These are phyloP conservation scores for Eunapius fragilis DNA, from an alignment of 37 sponge, comb jelly and placozoan genomes.

Conservation along the genomic window DNA sequence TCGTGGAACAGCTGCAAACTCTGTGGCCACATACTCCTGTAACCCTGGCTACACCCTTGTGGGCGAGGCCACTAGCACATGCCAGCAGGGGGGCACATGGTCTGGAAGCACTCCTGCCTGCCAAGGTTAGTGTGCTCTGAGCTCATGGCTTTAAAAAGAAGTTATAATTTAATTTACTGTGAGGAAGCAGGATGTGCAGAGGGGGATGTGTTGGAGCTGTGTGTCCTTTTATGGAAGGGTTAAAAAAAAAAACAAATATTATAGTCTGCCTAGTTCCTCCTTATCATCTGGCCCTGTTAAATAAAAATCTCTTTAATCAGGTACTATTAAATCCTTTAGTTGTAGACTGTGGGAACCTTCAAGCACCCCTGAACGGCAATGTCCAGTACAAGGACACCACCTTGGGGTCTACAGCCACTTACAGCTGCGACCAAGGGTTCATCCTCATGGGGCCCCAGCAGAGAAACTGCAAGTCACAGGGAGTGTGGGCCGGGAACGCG, in stretches of 20 bases:
- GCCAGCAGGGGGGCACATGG: conserved; percentile 37
- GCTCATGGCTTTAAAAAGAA: not conserved
- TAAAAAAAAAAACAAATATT: too few relatives aligned
- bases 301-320: too few relatives aligned
- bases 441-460: not conserved
- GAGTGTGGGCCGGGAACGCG: conserved; percentile 29
- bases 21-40: conserved; percentile 38
- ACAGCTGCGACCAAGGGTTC: conserved; percentile 15
- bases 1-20: not conserved
- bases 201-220: too few relatives aligned
- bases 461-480: conserved; percentile 16
- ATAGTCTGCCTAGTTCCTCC: too few relatives aligned
- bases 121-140: conserved; percentile 18
- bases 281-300: too few relatives aligned
- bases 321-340: conserved; percentile 3
- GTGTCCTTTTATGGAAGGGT: too few relatives aligned
- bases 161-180: too few relatives aligned
- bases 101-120: conserved; percentile 40
- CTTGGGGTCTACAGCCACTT: conserved; percentile 21
- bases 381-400: not conserved
- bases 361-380: conserved; percentile 10
- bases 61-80: conserved; percentile 18
- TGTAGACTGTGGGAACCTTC: conserved; percentile 9
- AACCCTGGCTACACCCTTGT: conserved; percentile 14
- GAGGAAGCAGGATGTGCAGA: too few relatives aligned